These are phyloP conservation scores for Rhizomys pruinosus DNA, from an alignment of 2,113 vertebrate species.

Conservation along the genomic window DNA sequence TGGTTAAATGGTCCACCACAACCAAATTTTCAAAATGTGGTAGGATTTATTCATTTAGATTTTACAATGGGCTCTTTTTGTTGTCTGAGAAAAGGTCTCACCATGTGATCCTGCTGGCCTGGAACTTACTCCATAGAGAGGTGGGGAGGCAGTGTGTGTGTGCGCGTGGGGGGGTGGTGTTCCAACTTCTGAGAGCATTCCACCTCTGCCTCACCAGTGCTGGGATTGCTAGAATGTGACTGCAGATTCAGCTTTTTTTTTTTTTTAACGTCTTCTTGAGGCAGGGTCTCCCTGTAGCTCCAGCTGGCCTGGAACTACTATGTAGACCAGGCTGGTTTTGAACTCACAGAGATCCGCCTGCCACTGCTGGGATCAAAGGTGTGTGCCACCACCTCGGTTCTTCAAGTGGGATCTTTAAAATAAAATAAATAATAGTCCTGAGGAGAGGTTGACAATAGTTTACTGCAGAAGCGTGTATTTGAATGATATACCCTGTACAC, in stretches of 20 bases:
- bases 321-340: too few species aligned
- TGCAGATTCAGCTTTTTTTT: too few species aligned
- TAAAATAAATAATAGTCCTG: conserved; percentile 7
- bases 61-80: neutral
- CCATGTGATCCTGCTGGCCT: neutral
- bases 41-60: conserved; percentile 4
- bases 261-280: too few species aligned
- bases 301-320: too few species aligned
- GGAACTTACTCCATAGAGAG: neutral
- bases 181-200: neutral
- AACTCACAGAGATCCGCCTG: too few species aligned
- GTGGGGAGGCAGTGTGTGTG: too few species aligned
- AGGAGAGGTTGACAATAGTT: neutral
- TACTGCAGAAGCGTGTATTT: neutral
- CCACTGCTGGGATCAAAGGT: too few species aligned
- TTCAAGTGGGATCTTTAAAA: conserved; percentile 14
- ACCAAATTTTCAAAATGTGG: neutral
- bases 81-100: neutral
- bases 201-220: neutral
- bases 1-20: neutral
- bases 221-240: too few species aligned
- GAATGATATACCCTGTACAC: neutral
- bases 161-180: neutral
- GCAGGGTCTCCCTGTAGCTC: too few species aligned
- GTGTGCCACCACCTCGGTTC: neutral